phyloP scores from a whole-genome alignment of 1,140 invertebrate species.

The Drosophila sp. region DNA sequence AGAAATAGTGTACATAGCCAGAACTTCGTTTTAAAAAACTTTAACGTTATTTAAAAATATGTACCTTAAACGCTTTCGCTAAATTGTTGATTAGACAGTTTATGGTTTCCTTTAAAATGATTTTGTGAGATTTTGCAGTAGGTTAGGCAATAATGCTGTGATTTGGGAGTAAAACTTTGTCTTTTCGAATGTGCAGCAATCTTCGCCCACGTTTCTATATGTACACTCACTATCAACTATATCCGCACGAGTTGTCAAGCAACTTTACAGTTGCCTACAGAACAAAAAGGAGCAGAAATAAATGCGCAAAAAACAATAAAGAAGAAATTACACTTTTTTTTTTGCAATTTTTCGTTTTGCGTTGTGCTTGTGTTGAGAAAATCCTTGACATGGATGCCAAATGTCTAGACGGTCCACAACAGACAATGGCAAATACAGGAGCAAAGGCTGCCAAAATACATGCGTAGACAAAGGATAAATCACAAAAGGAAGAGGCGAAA shows the following conservation, averaged over 20 bases:
- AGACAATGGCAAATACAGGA: constrained; percentile 60
- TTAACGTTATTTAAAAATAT: too few species aligned
- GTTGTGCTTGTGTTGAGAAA: constrained; percentile 20
- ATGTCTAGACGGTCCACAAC: constrained; percentile 62
- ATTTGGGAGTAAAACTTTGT: neutral
- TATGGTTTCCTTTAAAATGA: too few species aligned
- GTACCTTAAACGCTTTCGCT: too few species aligned
- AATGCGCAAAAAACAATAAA: constrained; percentile 60
- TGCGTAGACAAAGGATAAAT: constrained; percentile 16
- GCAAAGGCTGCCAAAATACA: constrained; percentile 23
- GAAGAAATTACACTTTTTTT: constrained; percentile 55
- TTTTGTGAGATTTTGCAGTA: too few species aligned
- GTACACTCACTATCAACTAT: constrained; percentile 22
- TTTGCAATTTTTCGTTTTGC: constrained; percentile 15
- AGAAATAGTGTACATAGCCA: too few species aligned
- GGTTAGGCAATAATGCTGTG: neutral
- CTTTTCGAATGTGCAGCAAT: neutral
- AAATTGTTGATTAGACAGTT: too few species aligned
- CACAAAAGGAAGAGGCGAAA: neutral
- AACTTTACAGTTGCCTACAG: constrained; percentile 38
- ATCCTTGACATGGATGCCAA: constrained; percentile 69
- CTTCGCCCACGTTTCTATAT: neutral
- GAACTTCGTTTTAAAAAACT: too few species aligned
- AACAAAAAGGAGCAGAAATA: constrained; percentile 14
- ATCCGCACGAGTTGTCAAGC: constrained; percentile 39